These are phyloP conservation scores for Zaprionus ornatus DNA, from an alignment of 1,140 invertebrate species.

Conservation along the genomic window DNA sequence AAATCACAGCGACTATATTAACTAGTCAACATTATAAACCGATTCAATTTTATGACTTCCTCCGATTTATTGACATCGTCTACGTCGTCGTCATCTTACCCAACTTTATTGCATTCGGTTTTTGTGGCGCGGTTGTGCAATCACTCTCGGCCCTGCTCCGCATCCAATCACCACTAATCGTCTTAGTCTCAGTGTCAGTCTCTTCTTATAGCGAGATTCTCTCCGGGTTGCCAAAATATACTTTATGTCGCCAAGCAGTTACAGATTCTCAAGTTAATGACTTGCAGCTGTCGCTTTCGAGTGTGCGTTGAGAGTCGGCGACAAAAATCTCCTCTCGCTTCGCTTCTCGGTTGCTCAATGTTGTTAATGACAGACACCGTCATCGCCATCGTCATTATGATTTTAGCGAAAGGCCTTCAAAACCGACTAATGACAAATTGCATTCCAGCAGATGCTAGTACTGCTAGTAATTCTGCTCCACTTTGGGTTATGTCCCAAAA, in stretches of 20 bases:
- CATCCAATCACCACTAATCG: constrained; percentile 2
- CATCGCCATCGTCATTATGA: not conserved
- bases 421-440: constrained; percentile 58
- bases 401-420: constrained; percentile 40
- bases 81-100: constrained; percentile 27
- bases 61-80: constrained; percentile 64
- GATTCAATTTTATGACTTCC: constrained; percentile 62
- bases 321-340: constrained; percentile 5
- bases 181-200: not conserved
- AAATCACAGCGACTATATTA: constrained; percentile 9
- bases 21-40: constrained; percentile 41
- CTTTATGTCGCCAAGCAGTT: constrained; percentile 1
- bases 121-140: constrained; percentile 21
- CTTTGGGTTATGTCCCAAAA: not conserved
- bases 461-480: not conserved
- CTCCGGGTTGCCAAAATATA: constrained; percentile 2
- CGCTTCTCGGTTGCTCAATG: not conserved
- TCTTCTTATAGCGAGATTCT: not conserved
- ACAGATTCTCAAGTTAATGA: constrained; percentile 6
- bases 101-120: constrained; percentile 55
- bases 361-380: constrained; percentile 51
- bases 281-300: constrained; percentile 1
- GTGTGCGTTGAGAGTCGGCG: not conserved
- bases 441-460: constrained; percentile 13
- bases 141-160: constrained; percentile 1